Evolutionary conservation across 1,140 invertebrate species (phyloP).

Genomic region (Tetranychus urticae): DNA sequence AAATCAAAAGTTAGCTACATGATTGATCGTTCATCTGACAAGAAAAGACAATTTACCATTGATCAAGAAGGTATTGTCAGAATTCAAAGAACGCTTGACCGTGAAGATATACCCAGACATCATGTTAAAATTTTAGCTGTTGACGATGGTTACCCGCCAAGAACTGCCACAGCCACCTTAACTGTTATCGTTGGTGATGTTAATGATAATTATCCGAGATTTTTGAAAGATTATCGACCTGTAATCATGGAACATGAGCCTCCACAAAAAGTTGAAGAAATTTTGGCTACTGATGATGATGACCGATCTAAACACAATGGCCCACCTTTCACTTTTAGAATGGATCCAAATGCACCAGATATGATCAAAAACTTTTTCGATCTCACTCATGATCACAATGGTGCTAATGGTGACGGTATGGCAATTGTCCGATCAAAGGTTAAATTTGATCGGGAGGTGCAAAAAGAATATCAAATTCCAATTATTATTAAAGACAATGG

Average conservation of each 20-base stretch:
- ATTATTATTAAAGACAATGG: constrained; percentile 78
- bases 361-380: constrained; percentile 74
- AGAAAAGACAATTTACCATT: constrained; percentile 70
- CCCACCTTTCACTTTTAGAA: constrained; percentile 72
- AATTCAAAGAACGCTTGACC: constrained; percentile 51
- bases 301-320: constrained; percentile 80
- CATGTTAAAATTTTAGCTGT: constrained; percentile 29
- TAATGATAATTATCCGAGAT: constrained; percentile 52
- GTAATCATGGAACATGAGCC: constrained; percentile 62
- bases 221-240: constrained; percentile 56
- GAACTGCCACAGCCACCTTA: constrained; percentile 81
- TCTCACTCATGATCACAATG: constrained; percentile 38
- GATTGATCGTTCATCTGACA: constrained; percentile 66
- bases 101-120: constrained; percentile 69
- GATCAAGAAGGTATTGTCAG: constrained; percentile 65
- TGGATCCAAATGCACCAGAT: constrained; percentile 74
- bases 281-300: constrained; percentile 81
- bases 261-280: constrained; percentile 68
- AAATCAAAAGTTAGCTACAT: constrained; percentile 33
- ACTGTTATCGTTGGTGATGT: constrained; percentile 86
- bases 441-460: constrained; percentile 79
- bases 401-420: constrained; percentile 83
- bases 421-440: constrained; percentile 66
- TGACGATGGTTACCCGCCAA: constrained; percentile 38
- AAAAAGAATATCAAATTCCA: constrained; percentile 78